A percentile compares a stretch with the other conserved stretches of the same genome.
phyloP scores from a whole-genome alignment of 2,113 vertebrate species.

The Merops nubicus region DNA sequence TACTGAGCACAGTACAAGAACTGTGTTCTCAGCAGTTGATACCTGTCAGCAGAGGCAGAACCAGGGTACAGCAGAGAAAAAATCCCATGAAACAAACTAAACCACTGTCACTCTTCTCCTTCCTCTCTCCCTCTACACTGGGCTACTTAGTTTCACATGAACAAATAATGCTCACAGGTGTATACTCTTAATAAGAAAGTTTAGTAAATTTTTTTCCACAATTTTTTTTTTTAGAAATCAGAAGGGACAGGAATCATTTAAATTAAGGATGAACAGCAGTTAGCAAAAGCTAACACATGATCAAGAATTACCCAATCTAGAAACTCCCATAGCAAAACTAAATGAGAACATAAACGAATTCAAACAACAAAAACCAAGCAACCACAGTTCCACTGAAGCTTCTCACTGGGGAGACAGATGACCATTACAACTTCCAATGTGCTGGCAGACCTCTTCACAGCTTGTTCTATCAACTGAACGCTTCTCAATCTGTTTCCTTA shows the following conservation, averaged over 20 bases:
- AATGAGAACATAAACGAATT: not conserved
- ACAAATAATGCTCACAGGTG: not conserved
- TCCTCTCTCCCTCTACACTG: not conserved
- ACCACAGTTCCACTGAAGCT: not conserved
- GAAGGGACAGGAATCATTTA: not conserved
- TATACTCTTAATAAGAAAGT: not conserved
- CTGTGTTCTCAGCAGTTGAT: not conserved
- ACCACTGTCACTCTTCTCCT: not conserved
- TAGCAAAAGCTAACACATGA: not conserved
- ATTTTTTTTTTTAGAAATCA: not conserved
- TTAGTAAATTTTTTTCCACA: not conserved
- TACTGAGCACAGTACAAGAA: not conserved
- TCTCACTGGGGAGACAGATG: not conserved
- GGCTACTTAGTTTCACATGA: not conserved
- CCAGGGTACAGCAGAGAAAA: not conserved
- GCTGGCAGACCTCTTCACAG: not conserved
- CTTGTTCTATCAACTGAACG: not conserved
- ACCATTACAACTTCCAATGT: not conserved
- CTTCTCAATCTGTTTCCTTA: not conserved
- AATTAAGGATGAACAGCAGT: not conserved
- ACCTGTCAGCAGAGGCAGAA: not conserved
- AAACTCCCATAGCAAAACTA: not conserved
- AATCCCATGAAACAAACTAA: not conserved
- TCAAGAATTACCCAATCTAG: not conserved
- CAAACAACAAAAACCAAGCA: not conserved